Evolutionary conservation across 2,888 invertebrate species (phyloP), one percentile per base, ranked within the genome.

Genomic region (Ariolimax columbianus): DNA sequence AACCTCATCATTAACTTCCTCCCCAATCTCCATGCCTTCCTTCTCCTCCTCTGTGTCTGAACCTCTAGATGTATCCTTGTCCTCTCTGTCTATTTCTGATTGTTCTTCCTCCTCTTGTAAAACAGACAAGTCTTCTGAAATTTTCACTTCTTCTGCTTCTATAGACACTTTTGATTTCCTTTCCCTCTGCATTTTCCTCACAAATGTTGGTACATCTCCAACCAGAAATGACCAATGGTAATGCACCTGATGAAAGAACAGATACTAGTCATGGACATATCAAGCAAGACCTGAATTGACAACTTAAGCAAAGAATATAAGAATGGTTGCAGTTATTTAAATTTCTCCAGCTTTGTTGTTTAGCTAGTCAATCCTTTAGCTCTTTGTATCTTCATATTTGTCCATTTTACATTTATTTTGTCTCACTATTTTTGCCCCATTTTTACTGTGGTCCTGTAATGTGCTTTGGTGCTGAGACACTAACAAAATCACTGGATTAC

Each of bases 181-280:
- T 0, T 89, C 89, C 9, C 89, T 89, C 70, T 87, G 89, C 40
- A 91, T 88, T 23, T 80, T 86, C 72, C 82, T 86, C 36, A 90
- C 90, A 23, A 90, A 88, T 51, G 91, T 89, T 7, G 92, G 91
- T 55, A 92, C 90, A 84, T 92, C 90, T 33, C 92, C 93, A 77
- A 94, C 90, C 84, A 93, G 89, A 89, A 93, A 93, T 14, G 93
- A 92, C 93, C 95, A 95, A 82, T 92, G 92, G 89, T 95, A 96
- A 30, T 92, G 91, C 1, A 95, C 95, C 19, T 94, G 72, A 23
- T 1, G 55, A 47, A 47, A 83, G 14, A 51, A 33, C 30, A 19
- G 51, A 36, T 23, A 0, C n/a, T 23, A 33, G 14, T 33, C 59
- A 63, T 4, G 26, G n/a, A 63, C n/a, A 63, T n/a, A 26, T 7